Evolutionary conservation across 2,113 vertebrate genomes (phyloP).

Genomic region (Brevimyrus niger): DNA sequence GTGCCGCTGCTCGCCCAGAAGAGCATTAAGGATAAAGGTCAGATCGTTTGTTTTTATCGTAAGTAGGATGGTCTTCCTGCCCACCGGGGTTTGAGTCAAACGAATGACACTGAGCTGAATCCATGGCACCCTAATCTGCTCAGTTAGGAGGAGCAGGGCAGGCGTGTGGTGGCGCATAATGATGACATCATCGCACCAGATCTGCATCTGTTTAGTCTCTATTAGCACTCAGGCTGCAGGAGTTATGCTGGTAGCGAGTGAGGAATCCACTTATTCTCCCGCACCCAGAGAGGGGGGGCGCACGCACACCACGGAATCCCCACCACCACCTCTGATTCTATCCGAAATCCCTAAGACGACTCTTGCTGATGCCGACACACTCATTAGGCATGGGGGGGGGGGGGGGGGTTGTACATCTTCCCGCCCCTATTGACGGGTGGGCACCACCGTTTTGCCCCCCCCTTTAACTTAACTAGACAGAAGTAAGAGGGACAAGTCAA

Average conservation of each 20-base stretch:
- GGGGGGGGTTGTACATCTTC: too few relatives aligned
- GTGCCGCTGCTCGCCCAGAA: background rate
- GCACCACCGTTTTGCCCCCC: too few relatives aligned
- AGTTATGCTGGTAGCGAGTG: background rate
- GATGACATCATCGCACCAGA: background rate
- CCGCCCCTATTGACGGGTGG: too few relatives aligned
- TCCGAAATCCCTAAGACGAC: background rate
- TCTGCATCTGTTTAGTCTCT: background rate
- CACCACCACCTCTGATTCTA: background rate
- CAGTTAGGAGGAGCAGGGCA: background rate
- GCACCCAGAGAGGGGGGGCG: background rate
- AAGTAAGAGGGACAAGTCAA: too few relatives aligned
- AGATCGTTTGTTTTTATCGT: background rate
- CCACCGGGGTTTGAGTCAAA: background rate
- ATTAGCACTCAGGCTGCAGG: background rate
- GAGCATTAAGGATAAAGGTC: background rate
- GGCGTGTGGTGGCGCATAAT: background rate
- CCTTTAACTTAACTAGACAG: too few relatives aligned
- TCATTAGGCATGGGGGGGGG: background rate
- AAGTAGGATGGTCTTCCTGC: background rate
- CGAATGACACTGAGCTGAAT: background rate
- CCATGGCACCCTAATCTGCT: background rate
- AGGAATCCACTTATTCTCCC: background rate
- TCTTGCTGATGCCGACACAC: background rate
- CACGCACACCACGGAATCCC: background rate